Base-by-base conservation (phyloP, 2,113 vertebrate species). In the Hemiprocne comata region DNA sequence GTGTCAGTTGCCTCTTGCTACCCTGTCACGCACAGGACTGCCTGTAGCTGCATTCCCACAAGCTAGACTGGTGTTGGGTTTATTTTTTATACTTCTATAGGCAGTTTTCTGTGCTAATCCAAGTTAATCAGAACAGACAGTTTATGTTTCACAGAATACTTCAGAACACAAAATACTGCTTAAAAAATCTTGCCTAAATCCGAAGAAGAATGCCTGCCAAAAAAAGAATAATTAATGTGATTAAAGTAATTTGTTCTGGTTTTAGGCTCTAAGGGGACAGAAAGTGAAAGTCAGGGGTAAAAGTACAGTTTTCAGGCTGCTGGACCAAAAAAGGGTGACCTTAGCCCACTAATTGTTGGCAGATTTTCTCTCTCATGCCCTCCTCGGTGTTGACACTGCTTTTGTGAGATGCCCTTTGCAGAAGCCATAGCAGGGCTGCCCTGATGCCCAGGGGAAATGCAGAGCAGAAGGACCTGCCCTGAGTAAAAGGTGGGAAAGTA, bases 81-180 rank as follows among this genome's bases (percentile, higher is more conserved):
- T 90, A 23, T 79, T 94, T 95, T 46, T 82, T 31, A 74, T 65
- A 24, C 46, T 91, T 95, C 85, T 89, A 16, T 61, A 81, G 57
- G 72, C 89, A 81, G 19, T 80, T 93, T 96, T 93, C 89, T 92
- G 33, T 71, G 48, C 54, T 70, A 57, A 90, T 96, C 64, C 70
- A 86, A 83, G 64, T 62, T 96, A 95, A 97, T 89, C 65, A 81
- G 65, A 89, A 36, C 62, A 70, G 94, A 77, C 77, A 96, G 85
- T 28, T 91, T 85, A 84, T 81, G 85, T 86, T 94, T 91, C 71
- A 80, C 4, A 94, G 87, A 64, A 61, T 75, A 46, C 75, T 90
- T 64, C 28, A 60, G 60, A 83, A 87, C 71, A 77, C 31, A 85
- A 80, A 89, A 79, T 65, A 28, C 28, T 42, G 19, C 71, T 77